phyloP scores from a whole-genome alignment of 2,797 vertebrate species.

The Sphenodon punctatus region DNA sequence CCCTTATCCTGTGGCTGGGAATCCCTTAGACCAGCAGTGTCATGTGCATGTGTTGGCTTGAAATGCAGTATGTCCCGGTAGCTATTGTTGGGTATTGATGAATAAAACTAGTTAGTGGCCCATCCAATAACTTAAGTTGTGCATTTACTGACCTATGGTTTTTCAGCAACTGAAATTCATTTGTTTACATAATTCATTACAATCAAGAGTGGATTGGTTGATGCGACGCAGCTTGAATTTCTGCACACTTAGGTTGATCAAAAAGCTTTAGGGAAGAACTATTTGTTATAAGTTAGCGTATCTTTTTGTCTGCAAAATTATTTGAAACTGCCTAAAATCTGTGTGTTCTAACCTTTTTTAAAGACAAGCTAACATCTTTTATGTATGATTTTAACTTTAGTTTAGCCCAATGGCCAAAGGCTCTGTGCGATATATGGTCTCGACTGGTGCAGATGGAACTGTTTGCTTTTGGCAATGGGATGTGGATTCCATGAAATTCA shows the following conservation, averaged over 20 bases:
- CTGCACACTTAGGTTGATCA: no score
- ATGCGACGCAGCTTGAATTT: no score
- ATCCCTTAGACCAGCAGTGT: no score
- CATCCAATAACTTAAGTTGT: no score
- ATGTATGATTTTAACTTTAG: slow-evolving; percentile 70
- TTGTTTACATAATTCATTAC: background rate
- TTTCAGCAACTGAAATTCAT: background rate
- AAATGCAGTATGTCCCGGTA: no score
- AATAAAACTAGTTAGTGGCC: no score
- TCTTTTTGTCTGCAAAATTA: background rate
- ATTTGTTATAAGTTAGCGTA: no score
- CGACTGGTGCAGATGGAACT: slow-evolving; percentile 96
- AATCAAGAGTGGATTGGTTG: background rate
- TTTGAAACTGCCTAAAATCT: background rate
- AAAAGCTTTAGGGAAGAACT: no score
- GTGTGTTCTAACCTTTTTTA: background rate
- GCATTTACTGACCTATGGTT: no score
- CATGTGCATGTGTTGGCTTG: no score
- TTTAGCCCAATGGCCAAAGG: slow-evolving; percentile 97
- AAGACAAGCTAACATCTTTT: background rate
- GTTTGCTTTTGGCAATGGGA: slow-evolving; percentile 99
- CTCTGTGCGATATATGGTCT: slow-evolving; percentile 93
- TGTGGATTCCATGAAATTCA: slow-evolving; percentile 88
- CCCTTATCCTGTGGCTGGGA: no score
- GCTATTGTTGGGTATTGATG: no score